A percentile compares a stretch with the other conserved stretches of the same genome.
Evolutionary conservation across 2,797 vertebrate species (phyloP).

Genomic region (Muraenolepis orangiensis): DNA sequence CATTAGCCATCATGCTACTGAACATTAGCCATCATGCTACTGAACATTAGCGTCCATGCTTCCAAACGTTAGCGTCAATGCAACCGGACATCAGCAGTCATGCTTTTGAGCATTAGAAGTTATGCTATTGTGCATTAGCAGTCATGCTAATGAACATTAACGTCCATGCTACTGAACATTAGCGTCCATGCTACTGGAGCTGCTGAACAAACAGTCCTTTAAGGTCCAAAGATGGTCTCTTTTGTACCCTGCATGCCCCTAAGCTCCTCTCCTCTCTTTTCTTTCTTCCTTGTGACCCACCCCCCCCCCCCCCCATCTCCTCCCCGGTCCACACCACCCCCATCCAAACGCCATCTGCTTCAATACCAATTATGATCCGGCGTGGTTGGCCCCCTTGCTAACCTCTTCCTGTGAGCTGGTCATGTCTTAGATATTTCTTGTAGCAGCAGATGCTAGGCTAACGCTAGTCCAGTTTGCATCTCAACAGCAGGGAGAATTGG

Average conservation of each 20-base stretch:
- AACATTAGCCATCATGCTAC: neutral
- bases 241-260: neutral
- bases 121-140: too few species aligned
- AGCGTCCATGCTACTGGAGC: too few species aligned
- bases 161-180: too few species aligned
- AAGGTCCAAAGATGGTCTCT: slow-evolving; percentile 2
- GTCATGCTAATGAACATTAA: too few species aligned
- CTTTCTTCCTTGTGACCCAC: neutral
- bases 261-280: neutral
- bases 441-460: slow-evolving; percentile 12
- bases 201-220: neutral
- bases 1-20: neutral
- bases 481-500: neutral
- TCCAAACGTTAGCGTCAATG: too few species aligned
- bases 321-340: slow-evolving; percentile 6
- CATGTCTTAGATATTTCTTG: slow-evolving; percentile 3
- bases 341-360: slow-evolving; percentile 5
- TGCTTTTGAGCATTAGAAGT: too few species aligned
- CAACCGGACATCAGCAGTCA: too few species aligned
- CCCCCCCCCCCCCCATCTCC: neutral
- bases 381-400: slow-evolving; percentile 2
- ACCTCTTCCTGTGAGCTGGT: neutral
- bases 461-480: neutral
- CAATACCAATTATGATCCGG: slow-evolving; percentile 10
- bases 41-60: neutral